Conservation (phyloP, 2,113 vertebrate genomes). For the Otolemur garnettii region DNA sequence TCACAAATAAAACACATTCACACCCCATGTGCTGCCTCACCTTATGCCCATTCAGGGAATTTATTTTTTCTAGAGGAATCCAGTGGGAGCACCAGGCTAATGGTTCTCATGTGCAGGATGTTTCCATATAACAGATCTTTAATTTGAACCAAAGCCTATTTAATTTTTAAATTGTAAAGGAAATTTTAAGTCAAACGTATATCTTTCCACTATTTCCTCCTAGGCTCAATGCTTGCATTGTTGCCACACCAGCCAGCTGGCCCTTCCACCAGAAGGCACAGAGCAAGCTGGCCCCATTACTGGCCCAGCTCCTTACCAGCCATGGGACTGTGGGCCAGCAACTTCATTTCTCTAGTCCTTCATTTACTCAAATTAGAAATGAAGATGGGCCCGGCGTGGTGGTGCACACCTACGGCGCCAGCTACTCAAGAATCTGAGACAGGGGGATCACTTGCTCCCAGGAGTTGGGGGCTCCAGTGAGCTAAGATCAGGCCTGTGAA, state of each 20-base stretch:
- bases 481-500: too few relatives aligned
- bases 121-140: background rate
- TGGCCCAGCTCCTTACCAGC: background rate
- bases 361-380: background rate
- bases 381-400: background rate
- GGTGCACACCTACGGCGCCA: too few relatives aligned
- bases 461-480: too few relatives aligned
- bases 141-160: background rate
- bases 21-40: background rate
- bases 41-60: background rate
- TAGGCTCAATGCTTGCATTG: background rate
- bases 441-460: too few relatives aligned
- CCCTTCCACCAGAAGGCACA: background rate
- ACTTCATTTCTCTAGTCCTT: background rate
- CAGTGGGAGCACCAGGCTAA: background rate
- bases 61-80: background rate
- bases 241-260: background rate
- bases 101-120: background rate
- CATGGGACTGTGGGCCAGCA: background rate
- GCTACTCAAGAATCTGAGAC: too few relatives aligned
- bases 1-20: background rate
- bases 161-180: slow-evolving; percentile 29
- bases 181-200: background rate
- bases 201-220: background rate
- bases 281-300: background rate